Evolutionary conservation across 2,113 vertebrate genomes (phyloP), one percentile per base, ranked within the genome.

Genomic region (Corythaixoides concolor): DNA sequence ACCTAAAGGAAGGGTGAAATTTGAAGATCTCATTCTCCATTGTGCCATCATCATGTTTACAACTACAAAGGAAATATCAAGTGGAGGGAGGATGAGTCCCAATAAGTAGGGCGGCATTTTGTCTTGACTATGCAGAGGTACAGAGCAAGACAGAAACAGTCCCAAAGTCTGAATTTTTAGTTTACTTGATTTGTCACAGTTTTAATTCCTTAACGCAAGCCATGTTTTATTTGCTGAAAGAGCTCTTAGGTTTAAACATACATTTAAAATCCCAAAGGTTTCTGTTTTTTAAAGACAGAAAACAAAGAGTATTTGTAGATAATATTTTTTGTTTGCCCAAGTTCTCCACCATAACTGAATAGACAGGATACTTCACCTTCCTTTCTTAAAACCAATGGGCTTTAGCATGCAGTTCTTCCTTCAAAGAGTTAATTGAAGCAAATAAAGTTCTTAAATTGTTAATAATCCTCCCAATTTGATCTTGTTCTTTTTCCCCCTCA

Each of bases 371-470:
- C 49, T 69, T 86, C 30, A 45, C 23, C 10, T 75, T 49, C 15
- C 15, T 86, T 18, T 56, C 43, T 19, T 78, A 63, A 93, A 96
- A 68, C 26, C 26, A 35, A 33, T 6, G 41, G n/a, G 30, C 12
- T 89, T 82, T 69, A 95, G 15, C 56, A 63, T 45, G 13, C 21
- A 63, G 43, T 62, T 91, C 88, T 91, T 88, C 56, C 90, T 66
- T 32, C 52, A 96, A 97, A 97, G 96, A 94, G 97, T 98, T 97
- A 97, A 98, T 94, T 90, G 92, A 97, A 94, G 95, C 91, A 96
- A 97, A 97, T 96, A 97, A 97, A 95, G 80, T 94, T 97, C 96
- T 97, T 98, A 98, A 98, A 98, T 98, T 98, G 97, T 98, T 97
- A 97, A 97, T 98, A 98, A 97, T 98, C 97, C 95, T 96, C 94